phyloP scores from a whole-genome alignment of 1,140 invertebrate genomes.

The Drosophila prosaltans region DNA sequence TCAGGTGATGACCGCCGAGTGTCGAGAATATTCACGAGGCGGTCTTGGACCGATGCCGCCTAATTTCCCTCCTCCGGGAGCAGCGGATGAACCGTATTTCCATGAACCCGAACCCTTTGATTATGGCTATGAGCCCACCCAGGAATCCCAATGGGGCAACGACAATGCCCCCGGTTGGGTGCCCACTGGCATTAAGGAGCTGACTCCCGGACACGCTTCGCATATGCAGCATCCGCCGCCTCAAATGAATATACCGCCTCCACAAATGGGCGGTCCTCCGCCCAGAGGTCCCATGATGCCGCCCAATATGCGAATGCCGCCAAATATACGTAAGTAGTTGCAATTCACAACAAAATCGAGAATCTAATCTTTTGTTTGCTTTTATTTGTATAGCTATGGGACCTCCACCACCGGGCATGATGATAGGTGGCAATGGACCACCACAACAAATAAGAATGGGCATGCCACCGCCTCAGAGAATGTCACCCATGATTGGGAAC shows the following conservation, averaged over 20 bases:
- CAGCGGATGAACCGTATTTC: conserved; percentile 85
- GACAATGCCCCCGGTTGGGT: conserved; percentile 84
- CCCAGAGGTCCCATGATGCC: conserved; percentile 70
- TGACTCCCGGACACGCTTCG: conserved; percentile 84
- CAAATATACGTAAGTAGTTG: conserved; percentile 65
- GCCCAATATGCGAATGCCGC: conserved; percentile 69
- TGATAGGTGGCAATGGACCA: conserved; percentile 63
- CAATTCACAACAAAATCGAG: not conserved
- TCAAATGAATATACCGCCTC: conserved; percentile 77
- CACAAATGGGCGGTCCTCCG: conserved; percentile 83
- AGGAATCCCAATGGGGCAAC: conserved; percentile 88
- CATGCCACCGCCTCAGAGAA: conserved; percentile 62
- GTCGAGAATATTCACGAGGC: conserved; percentile 91
- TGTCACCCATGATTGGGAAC: conserved; percentile 45
- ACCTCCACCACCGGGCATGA: conserved; percentile 70
- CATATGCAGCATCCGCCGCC: conserved; percentile 74
- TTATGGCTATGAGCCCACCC: conserved; percentile 89
- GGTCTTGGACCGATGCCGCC: conserved; percentile 86
- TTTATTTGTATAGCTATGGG: conserved; percentile 59
- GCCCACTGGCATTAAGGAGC: conserved; percentile 86
- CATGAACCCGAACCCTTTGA: conserved; percentile 88
- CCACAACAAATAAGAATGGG: conserved; percentile 62
- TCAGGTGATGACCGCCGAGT: conserved; percentile 93
- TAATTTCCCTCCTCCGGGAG: conserved; percentile 84
- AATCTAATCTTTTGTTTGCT: not conserved